Evolutionary conservation across 2,888 invertebrate species (phyloP).

Genomic region (Cephus spinipes): DNA sequence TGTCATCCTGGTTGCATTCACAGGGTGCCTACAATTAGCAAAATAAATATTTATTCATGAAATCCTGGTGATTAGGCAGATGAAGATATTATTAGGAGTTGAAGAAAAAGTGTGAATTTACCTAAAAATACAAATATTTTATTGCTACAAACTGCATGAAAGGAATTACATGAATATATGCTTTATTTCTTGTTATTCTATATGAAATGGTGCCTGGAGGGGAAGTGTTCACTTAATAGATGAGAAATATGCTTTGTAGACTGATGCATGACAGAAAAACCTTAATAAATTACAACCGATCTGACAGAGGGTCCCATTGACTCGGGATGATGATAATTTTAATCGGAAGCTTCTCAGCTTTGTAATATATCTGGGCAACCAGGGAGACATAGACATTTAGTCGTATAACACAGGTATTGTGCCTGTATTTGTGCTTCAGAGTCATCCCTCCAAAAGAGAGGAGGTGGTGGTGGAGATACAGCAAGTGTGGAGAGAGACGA

Average conservation of each 20-base stretch:
- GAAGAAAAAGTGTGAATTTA: background rate
- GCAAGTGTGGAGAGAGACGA: conserved; percentile 54
- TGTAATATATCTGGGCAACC: conserved; percentile 11
- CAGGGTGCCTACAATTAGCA: background rate
- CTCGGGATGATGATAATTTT: background rate
- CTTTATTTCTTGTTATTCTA: background rate
- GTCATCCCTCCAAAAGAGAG: conserved; percentile 54
- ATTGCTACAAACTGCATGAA: background rate
- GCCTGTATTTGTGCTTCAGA: conserved; percentile 50
- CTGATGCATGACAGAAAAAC: no score
- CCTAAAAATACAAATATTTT: background rate
- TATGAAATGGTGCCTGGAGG: background rate
- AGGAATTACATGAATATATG: background rate
- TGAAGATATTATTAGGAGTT: background rate
- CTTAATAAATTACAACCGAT: no score
- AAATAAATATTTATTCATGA: background rate
- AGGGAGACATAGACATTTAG: conserved; percentile 51
- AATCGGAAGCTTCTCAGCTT: conserved; percentile 6
- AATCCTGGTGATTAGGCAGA: background rate
- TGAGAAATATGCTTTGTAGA: background rate
- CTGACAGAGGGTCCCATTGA: background rate
- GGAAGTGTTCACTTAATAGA: background rate
- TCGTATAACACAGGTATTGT: conserved; percentile 10
- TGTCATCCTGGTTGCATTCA: background rate
- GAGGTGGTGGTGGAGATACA: conserved; percentile 50